Base-by-base conservation (phyloP, 2,113 vertebrate genomes). In the Heloderma charlesbogerti region DNA sequence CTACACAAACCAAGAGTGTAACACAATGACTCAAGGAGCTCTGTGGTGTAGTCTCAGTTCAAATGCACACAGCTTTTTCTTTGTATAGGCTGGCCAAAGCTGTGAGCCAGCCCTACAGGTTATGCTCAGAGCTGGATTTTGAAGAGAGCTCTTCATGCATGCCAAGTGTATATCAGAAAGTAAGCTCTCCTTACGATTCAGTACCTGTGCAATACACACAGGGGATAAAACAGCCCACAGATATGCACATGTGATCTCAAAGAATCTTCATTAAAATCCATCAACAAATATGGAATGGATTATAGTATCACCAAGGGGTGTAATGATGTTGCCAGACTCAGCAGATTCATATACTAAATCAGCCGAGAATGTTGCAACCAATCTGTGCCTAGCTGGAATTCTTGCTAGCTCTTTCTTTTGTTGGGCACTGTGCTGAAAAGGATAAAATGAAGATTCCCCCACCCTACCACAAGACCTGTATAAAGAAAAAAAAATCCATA, bases 231-330 rank as follows among this genome's bases (percentile, higher is more conserved):
- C 66, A 54, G 84, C 31, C 34, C 71, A 67, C 22, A 86, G 45
- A 86, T 63, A 51, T 16, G 67, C 16, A 75, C 54, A 31, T 8
- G 6, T 54, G n/a, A 45, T 79, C 8, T 16, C 25, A 43, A 43
- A 51, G 87, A 80, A 69, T 54, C 45, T 82, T 89, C 60, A 90
- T 90, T 69, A 77, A 86, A 57, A 90, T 79, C 74, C 80, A n/a
- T 84, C 81, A 71, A 78, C 18, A 40, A 34, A 74, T 67, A 40
- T 71, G 5, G 40, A 69, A 92, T 86, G 66, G 66, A 85, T 85
- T 89, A 48, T 48, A 79, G 72, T 74, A 48, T 86, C 74, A 31
- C 63, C 16, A 63, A 71, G 25, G 63, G 51, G 13, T 12, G 37
- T 72, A 89, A 84, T n/a, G 40, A n/a, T 45, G 20, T 15, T 9